Percentiles rank a stretch among this genome's conserved stretches.
Conservation (phyloP, 2,113 vertebrate genomes). For the Peromyscus polionotus region DNA sequence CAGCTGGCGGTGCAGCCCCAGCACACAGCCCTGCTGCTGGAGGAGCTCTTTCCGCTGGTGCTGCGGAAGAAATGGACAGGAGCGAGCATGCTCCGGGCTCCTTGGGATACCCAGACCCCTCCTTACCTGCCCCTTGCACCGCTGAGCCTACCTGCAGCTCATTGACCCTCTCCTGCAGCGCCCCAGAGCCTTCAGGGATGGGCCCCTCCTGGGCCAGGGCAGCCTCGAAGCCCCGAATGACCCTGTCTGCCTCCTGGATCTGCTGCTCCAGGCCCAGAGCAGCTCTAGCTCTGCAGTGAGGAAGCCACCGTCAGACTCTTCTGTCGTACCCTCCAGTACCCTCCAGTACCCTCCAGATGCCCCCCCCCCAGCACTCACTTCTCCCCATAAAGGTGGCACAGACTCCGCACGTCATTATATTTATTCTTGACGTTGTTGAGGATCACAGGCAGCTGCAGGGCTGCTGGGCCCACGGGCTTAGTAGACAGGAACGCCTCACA, state of each 20-base stretch:
- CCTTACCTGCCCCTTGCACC: background rate
- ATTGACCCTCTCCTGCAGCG: constrained; percentile 87
- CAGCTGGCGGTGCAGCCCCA: constrained; percentile 92
- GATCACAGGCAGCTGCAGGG: constrained; percentile 90
- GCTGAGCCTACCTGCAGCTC: constrained; percentile 90
- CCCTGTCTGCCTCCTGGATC: constrained; percentile 91
- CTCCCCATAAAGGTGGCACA: constrained; percentile 92
- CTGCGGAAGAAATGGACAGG: constrained; percentile 81
- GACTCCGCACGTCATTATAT: constrained; percentile 87
- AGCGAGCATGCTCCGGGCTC: fast-evolving
- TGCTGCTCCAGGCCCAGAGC: constrained; percentile 93
- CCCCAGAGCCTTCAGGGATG: constrained; percentile 88
- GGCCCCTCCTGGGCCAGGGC: constrained; percentile 90
- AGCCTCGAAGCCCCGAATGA: constrained; percentile 92
- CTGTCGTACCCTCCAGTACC: fast-evolving
- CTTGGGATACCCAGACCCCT: fast-evolving
- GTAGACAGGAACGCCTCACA: constrained; percentile 90
- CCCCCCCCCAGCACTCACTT: constrained; percentile 89
- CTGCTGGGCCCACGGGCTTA: constrained; percentile 82
- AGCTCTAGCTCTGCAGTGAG: constrained; percentile 90
- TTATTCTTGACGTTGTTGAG: constrained; percentile 92
- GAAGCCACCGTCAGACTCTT: fast-evolving
- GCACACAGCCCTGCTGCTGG: constrained; percentile 91
- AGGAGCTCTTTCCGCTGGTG: constrained; percentile 88
- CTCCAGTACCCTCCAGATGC: fast-evolving